Base-by-base conservation (phyloP, 2,113 vertebrate species). In the Boleophthalmus pectinirostris region DNA sequence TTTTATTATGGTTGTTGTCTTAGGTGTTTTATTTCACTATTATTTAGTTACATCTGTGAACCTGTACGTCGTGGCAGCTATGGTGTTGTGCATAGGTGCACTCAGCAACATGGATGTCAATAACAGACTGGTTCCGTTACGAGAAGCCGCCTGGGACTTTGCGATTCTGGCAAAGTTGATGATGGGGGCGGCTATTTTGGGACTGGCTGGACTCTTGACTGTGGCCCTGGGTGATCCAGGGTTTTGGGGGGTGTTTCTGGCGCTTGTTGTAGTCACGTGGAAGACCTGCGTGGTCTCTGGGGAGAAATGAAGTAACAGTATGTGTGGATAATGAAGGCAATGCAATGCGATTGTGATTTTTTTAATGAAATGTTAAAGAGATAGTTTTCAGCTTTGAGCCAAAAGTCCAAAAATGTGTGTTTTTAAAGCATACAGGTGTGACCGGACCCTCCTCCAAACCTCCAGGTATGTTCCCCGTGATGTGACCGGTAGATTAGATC, bases 131-230 rank as follows among this genome's bases (percentile, higher is more conserved):
- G 43, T 47, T 7, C 20, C 21, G 21, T 46, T 47, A 12, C 38
- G 24, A 15, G 43, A 66, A 14, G 64, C 12, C 3, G 21, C 64
- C 2, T 47, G 20, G 64, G 64, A 66, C 12, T 45, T 47, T 24
- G 43, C 21, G 1, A 24, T 47, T 15, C 43, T 66, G 20, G 64
- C 33, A 12, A 45, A 66, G 43, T 10, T 24, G n/a, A 46, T 46
- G 64, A 47, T 46, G 43, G 64, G 64, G 43, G 43, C 64, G n/a
- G 14, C 64, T 12, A 43, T 66, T 24, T 14, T 66, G 64, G 64
- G 64, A 15, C 35, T 66, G 38, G 64, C 64, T 5, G 64, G n/a
- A 24, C 64, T 66, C n/a, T 11, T 66, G 35, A 46, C 64, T 2
- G 6, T 3, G 20, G 38, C 64, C 21, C 35, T 66, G 3, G 64